A percentile compares a stretch with the other conserved stretches of the same genome.
These are phyloP conservation scores for Malurus cyaneus DNA, from an alignment of 2,113 vertebrate genomes.

Conservation along the genomic window DNA sequence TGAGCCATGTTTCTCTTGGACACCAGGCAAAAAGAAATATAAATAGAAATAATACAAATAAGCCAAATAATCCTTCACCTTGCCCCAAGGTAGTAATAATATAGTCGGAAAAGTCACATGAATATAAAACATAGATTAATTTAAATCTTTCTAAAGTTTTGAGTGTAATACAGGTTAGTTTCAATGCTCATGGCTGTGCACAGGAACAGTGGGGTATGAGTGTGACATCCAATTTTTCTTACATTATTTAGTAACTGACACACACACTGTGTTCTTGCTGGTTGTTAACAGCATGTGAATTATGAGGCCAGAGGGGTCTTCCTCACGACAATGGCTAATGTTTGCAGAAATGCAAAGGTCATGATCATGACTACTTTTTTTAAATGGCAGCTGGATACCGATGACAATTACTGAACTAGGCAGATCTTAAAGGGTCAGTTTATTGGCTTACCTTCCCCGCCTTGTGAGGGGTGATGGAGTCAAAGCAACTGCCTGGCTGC, in stretches of 20 bases:
- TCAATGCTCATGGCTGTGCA: not conserved
- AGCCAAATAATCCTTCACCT: not conserved
- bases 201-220: not conserved
- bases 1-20: not conserved
- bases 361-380: conserved; percentile 28
- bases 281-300: conserved; percentile 59
- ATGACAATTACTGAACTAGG: conserved; percentile 4
- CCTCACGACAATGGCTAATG: conserved; percentile 39
- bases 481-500: not conserved
- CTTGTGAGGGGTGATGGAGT: not conserved
- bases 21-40: not conserved
- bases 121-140: not conserved
- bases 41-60: not conserved
- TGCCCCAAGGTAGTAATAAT: not conserved
- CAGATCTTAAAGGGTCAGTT: not conserved
- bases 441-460: conserved; percentile 1
- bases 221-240: conserved; percentile 28
- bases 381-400: not conserved
- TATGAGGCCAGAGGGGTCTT: conserved; percentile 55
- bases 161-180: not conserved
- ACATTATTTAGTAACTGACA: conserved; percentile 38
- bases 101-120: accelerated
- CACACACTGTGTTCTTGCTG: conserved; percentile 44
- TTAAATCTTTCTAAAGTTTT: not conserved
- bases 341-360: conserved; percentile 63